Base-by-base conservation (phyloP, 2,113 vertebrate genomes). In the Platichthys stellatus region DNA sequence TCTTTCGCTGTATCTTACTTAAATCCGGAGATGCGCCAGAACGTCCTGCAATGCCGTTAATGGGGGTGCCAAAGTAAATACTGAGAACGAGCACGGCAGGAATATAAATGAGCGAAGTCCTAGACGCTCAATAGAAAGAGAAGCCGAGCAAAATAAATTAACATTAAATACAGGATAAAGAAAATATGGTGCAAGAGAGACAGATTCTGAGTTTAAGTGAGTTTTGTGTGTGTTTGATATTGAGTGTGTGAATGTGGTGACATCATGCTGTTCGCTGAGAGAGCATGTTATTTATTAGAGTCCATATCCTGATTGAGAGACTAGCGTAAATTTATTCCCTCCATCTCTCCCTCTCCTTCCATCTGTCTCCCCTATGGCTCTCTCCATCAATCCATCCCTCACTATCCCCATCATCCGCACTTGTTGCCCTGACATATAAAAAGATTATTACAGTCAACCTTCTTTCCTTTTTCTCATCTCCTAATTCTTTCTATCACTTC, bases 251-350 rank as follows among this genome's bases (percentile, higher is more conserved):
- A n/a, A 61, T 76, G 73, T 65, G 77, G 78, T 86, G 86, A 88
- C 81, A 83, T 88, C 84, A 88, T 86, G 64, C 72, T 70, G 79
- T 77, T 86, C 60, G 85, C 78, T 74, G 67, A 81, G 73, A 83
- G 74, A 60, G 71, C 63, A 57, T 57, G 80, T 82, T 87, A 88
- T 91, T 89, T 88, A 88, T 89, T 74, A 66, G 58, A 71, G 80
- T 76, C 86, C 86, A 89, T 90, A 87, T 90, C 84, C 86, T 87
- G 84, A 91, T 90, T 89, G 84, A 88, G 88, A 79, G 82, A 81
- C 63, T 56, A 7, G 47, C 47, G 1, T 77, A 81, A 78, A 88
- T 84, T 87, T 63, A 82, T 73, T 76, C 66, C 23, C 82, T 77
- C 61, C 63, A 57, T 75, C 75, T 40, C 21, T 49, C 66, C 24